These are phyloP conservation scores for Agriotes lineatus DNA, from an alignment of 2,888 invertebrate species.

Conservation along the genomic window DNA sequence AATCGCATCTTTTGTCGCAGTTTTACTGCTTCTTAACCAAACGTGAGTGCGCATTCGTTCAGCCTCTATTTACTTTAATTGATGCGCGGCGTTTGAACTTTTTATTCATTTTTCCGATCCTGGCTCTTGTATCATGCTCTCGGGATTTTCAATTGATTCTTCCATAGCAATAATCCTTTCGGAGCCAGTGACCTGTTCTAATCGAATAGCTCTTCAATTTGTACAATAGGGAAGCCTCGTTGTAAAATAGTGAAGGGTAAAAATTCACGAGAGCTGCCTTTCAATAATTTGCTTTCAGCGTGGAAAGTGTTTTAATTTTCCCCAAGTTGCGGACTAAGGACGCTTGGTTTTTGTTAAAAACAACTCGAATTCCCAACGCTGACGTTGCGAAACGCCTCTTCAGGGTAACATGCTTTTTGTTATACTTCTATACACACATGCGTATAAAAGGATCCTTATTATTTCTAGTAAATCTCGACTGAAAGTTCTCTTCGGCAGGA, in stretches of 20 bases:
- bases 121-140: constrained; percentile 8
- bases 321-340: no score
- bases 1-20: no score
- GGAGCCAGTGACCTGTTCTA: constrained; percentile 35
- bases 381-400: no score
- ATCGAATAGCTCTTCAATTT: constrained; percentile 39
- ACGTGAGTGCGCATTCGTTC: not conserved
- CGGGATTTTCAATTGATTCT: constrained; percentile 31
- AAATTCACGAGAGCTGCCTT: constrained; percentile 15
- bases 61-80: not conserved
- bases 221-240: constrained; percentile 29
- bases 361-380: no score
- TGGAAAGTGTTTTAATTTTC: not conserved
- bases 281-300: constrained; percentile 13
- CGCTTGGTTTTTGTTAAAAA: no score
- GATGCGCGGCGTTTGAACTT: not conserved
- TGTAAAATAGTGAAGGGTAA: constrained; percentile 29
- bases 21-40: no score
- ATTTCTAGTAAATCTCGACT: not conserved
- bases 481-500: constrained; percentile 13
- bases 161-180: constrained; percentile 32
- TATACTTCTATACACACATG: no score
- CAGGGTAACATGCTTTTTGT: no score
- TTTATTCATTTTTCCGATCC: not conserved
- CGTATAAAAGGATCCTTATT: not conserved